Base-by-base conservation (phyloP, 2,888 invertebrate genomes). In the Mythimna albipuncta region DNA sequence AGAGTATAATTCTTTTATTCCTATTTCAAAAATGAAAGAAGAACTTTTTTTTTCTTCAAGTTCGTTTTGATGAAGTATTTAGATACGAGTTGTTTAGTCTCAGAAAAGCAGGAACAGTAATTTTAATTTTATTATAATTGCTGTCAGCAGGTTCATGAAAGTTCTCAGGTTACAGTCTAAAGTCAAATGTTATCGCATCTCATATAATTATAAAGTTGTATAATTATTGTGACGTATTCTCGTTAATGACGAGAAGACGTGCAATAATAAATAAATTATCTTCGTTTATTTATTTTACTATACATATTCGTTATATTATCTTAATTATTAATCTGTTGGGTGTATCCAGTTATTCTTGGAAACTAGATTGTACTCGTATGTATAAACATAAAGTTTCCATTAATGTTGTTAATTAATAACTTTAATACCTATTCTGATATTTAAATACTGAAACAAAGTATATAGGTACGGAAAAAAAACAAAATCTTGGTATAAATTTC, bases 151-250 rank as follows among this genome's bases (percentile, higher is more conserved):
- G 61, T 77, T 82, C 63, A 80, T 69, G n/a, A 59, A 65, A 72
- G 68, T 68, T 66, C 66, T 50, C 64, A 77, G 71, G 64, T 81
- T 64, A 79, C 63, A 47, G 38, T 35, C 68, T 59, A 55, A 44
- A 70, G 83, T 76, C 77, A 76, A 72, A 76, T 58, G 74, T 76
- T 83, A 82, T 84, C 77, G 65, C 13, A 41, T 2, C 26, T 63
- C 58, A 72, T 74, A 74, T 55, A n/a, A n/a, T n/a, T n/a, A 68
- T 76, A 70, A 83, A 70, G 6, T 59, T 59, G 62, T 71, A 55
- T 66, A 69, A 77, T 77, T 81, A 66, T 63, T 59, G 44, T 80
- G 67, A 79, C 67, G 41, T 82, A 41, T 65, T 21, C 50, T 41
- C 38, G 26, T 68, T 35, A 77, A 69, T 77, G 68, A 66, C 38